Evolutionary conservation across 2,888 invertebrate genomes (phyloP), one percentile per base, ranked within the genome.

Genomic region (Caenorhabditis sp.): DNA sequence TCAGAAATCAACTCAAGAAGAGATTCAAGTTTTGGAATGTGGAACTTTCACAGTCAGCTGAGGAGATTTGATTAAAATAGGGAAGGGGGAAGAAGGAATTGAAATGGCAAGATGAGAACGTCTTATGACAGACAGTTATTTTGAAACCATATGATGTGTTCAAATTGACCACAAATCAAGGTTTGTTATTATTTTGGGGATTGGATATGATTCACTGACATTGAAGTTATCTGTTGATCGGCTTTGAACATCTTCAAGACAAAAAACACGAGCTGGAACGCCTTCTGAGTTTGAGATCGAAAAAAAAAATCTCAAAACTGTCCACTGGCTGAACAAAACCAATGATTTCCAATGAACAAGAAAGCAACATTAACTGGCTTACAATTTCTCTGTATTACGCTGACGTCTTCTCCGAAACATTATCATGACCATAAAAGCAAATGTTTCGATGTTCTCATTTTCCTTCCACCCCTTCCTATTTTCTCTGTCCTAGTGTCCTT

Each of bases 401-500:
- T 14, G 56, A 69, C 51, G 61, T 64, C 22, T 8, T 64, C 79
- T 79, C 35, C 44, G 64, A 79, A 47, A 64, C 70, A 79, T 79
- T 70, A 79, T 79, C 79, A 79, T 79, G 79, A 70, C 70, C 70
- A 79, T 79, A 79, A 79, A 79, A 64, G 54, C 49, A 64, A 79
- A 64, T 79, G 63, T 70, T 79, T 64, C 63, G 5, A 47, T 70
- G 69, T 76, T 70, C 75, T 66, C 58, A 54, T 54, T 54, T 54
- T 10, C 54, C 14, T 54, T 51, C 44, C n/a, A 1, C 44, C n/a
- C 10, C 47, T 19, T 47, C 47, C 26, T 54, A 19, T 12, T 26
- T 19, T 54, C 56, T 35, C 38, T 47, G 31, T 58, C 19, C 47
- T 38, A 66, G 47, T 69, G 77, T 79, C 70, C 51, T 61, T 49